Percentiles rank a stretch among this genome's conserved stretches.
Evolutionary conservation across 2,888 invertebrate genomes (phyloP).

Genomic region (Phortica okadai): DNA sequence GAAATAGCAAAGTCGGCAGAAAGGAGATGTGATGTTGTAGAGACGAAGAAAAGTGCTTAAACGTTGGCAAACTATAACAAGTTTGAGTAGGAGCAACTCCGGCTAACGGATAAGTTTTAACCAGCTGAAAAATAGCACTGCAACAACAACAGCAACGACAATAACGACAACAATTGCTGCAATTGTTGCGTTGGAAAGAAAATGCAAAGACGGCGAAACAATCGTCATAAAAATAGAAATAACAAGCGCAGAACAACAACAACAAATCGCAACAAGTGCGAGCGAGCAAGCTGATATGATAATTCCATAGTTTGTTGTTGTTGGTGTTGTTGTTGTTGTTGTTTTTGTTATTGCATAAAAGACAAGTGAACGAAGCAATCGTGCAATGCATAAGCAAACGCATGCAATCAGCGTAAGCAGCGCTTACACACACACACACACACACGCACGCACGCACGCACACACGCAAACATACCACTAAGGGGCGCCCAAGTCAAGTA

Average conservation of each 20-base stretch:
- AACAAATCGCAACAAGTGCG: background rate
- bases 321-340: background rate
- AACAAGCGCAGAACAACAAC: slow-evolving; percentile 25
- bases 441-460: too few relatives aligned
- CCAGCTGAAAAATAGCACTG: background rate
- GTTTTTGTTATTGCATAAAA: background rate
- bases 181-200: background rate
- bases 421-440: too few relatives aligned
- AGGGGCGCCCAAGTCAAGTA: too few relatives aligned
- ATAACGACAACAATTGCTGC: background rate
- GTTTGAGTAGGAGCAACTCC: background rate
- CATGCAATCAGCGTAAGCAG: slow-evolving; percentile 20
- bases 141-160: background rate
- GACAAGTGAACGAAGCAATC: too few relatives aligned
- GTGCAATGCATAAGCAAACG: slow-evolving; percentile 29
- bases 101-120: background rate
- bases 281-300: background rate
- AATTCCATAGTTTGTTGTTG: background rate
- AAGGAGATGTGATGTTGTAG: too few relatives aligned
- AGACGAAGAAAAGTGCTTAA: background rate
- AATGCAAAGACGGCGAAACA: background rate
- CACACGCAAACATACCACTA: too few relatives aligned
- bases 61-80: background rate
- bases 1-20: background rate
- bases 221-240: slow-evolving; percentile 16